Conservation (phyloP, 2,113 vertebrate species). For the Malurus cyaneus region DNA sequence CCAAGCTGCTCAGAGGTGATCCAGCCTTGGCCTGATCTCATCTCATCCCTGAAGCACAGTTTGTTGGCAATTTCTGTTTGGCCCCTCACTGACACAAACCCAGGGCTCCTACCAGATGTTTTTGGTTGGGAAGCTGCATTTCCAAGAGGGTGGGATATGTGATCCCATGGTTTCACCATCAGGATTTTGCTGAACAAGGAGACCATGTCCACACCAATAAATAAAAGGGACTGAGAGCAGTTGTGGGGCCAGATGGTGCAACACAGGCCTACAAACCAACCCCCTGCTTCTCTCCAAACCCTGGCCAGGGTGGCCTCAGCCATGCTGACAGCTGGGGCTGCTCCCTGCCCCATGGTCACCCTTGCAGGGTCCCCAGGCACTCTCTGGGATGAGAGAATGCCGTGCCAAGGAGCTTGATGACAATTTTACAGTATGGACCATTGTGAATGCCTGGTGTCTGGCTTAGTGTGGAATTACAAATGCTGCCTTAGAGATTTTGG, state of each 20-base stretch:
- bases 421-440: background rate
- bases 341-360: background rate
- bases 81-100: rapidly evolving
- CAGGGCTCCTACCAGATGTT: background rate
- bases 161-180: background rate
- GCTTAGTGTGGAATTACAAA: background rate
- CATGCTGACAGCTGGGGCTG: background rate
- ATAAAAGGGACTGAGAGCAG: background rate
- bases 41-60: background rate
- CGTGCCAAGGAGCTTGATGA: background rate
- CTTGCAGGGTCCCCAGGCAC: background rate
- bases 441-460: background rate
- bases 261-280: background rate
- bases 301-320: background rate
- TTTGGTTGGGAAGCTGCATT: background rate
- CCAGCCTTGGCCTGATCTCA: background rate
- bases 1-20: background rate
- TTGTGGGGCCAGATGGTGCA: background rate
- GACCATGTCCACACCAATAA: background rate
- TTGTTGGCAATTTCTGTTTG: background rate
- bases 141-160: background rate
- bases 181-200: background rate
- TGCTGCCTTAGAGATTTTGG: background rate
- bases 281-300: background rate
- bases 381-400: background rate